Conservation (phyloP, 2,888 invertebrate genomes). For the Lagria hirta region DNA sequence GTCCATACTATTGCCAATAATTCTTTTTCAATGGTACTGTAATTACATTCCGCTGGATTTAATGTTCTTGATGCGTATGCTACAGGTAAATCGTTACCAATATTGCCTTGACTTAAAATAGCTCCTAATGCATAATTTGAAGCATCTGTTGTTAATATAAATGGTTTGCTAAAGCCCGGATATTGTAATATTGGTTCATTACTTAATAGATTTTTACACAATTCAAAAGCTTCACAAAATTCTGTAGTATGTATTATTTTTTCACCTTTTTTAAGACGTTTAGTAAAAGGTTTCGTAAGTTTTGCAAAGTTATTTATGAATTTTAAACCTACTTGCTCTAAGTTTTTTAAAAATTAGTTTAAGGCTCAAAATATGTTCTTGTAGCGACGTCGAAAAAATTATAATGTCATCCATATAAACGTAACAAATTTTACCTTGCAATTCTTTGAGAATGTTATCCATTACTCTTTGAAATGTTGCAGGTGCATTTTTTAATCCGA, state of each 20-base stretch:
- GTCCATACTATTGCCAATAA: no score
- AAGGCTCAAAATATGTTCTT: no score
- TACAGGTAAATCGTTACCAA: slow-evolving; percentile 29
- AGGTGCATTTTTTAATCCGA: slow-evolving; percentile 36
- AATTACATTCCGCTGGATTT: no score
- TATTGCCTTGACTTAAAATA: slow-evolving; percentile 29
- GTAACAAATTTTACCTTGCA: slow-evolving; percentile 29
- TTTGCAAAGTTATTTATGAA: slow-evolving; percentile 29
- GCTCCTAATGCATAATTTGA: slow-evolving; percentile 32
- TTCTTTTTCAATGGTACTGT: no score
- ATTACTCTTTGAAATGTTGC: slow-evolving; percentile 35
- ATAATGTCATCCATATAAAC: slow-evolving; percentile 37
- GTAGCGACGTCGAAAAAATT: slow-evolving; percentile 21
- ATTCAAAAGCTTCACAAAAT: no score
- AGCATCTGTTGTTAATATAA: slow-evolving; percentile 35
- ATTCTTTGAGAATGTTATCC: slow-evolving; percentile 30
- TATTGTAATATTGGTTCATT: slow-evolving; percentile 32
- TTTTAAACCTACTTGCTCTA: slow-evolving; percentile 28
- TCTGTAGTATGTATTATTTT: no score
- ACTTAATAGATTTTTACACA: no score
- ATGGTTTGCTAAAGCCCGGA: slow-evolving; percentile 34
- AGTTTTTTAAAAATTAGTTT: slow-evolving; percentile 26
- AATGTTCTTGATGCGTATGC: no score
- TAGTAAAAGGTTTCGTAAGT: slow-evolving; percentile 26
- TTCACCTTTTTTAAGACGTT: slow-evolving; percentile 29